Base-by-base conservation (phyloP, 2,888 invertebrate genomes). In the Spilosoma lubricipeda region DNA sequence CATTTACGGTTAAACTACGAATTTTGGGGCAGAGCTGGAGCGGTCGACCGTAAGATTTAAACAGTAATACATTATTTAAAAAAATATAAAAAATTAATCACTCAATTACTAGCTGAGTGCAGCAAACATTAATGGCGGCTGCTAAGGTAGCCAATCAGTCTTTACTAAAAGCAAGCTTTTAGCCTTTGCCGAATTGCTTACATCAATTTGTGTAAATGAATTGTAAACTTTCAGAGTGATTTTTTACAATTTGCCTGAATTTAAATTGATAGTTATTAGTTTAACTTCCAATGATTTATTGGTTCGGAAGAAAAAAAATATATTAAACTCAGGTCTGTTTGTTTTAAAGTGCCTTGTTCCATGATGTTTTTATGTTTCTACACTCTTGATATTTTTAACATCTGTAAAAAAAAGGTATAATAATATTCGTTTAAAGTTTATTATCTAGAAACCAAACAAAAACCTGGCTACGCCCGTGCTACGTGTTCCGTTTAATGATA, bases 41-140 rank as follows among this genome's bases (percentile, higher is more conserved):
- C 33, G 33, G 3, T 3, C 33, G 3, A 33, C 33, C 23, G 9
- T 52, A 20, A 7, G 7, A 23, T 20, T 23, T 59, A 3, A 56
- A 36, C 18, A 59, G n/a, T 65, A n/a, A 5, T 27, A 27, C 27
- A 30, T 30, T 8, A 33, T 48, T 67, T 48, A 11, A 36, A 72
- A 20, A 64, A 67, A 74, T 77, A 76, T 84, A 84, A 79, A 85
- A 80, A 67, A 77, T 85, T 80, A 76, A 80, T 76, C 69, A 85
- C 77, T 74, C 84, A 85, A 85, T 84, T 84, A 83, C 68, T 70
- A 39, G n/a, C 33, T 13, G 74, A 67, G 65, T 63, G 42, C 42
- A 77, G 74, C 64, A 78, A 81, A 77, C 67, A 79, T 63, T 66
- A 72, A 67, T 36, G 48, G 68, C 65, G 27, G 52, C 27, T 33